Base-by-base conservation (phyloP, 2,888 invertebrate genomes). In the Drosophila kuntzei region DNA sequence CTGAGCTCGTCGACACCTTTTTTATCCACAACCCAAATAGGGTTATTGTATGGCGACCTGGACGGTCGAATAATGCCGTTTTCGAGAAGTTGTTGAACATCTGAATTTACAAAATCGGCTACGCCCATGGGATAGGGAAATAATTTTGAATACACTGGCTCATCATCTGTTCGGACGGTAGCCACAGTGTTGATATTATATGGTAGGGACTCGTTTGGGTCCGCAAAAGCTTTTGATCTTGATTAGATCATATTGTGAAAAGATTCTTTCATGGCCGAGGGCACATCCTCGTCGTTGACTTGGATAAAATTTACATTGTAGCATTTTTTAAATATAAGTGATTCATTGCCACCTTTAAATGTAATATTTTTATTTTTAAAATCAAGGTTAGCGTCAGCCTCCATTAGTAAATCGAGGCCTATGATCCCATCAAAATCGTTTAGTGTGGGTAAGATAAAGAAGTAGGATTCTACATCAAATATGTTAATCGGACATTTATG, bases 71-170 rank as follows among this genome's bases (percentile, higher is more conserved):
- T 57, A 12, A 47, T 47, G 5, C 36, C 46, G 11, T 57, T 37
- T 2, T 25, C 16, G 4, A 59, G 39, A 41, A 53, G 47, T 18
- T 47, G 18, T 43, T 65, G 32, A 11, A 65, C 46, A 12, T 53
- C 47, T n/a, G 51, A 14, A 16, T 51, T 61, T 25, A 47, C 51
- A 67, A n/a, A 67, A 4, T 62, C 55, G 3, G 55, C 29, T 16
- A 46, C 55, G 7, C 61, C 50, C 46, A 51, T 57, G 12, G 43
- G 46, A 6, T 49, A 41, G 7, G 54, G 65, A 9, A 61, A 66
- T 9, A 50, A 20, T 39, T 49, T 66, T 0, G 32, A 66, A 11
- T 60, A 54, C 7, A 58, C 55, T 27, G 50, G 50, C 22, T 61
- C 51, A 9, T 44, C 43, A 9, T 55, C 39, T 1, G 55, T 61